These are phyloP conservation scores for Sisyra nigra DNA, from an alignment of 2,888 invertebrate species.

Conservation along the genomic window DNA sequence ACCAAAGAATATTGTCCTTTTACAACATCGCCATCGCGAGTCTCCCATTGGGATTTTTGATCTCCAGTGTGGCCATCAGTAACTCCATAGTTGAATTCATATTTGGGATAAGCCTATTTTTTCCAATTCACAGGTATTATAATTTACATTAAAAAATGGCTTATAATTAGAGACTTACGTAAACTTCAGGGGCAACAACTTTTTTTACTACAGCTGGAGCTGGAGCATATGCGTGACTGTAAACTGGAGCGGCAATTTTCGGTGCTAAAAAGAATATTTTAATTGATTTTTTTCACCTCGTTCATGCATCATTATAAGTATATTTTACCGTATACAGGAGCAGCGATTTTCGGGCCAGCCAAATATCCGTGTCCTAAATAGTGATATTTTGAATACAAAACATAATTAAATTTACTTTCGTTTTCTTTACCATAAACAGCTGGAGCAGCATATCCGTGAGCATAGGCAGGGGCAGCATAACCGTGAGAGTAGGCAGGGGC, in stretches of 20 bases:
- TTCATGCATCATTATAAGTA: too few relatives aligned
- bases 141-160: not conserved
- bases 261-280: too few relatives aligned
- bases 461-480: not conserved
- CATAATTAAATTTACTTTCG: too few relatives aligned
- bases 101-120: conserved; percentile 9
- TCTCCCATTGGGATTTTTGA: conserved; percentile 8
- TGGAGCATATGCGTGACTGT: conserved; percentile 30
- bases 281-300: too few relatives aligned
- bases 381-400: too few relatives aligned
- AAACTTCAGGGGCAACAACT: conserved; percentile 3
- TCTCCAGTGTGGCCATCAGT: conserved; percentile 8
- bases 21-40: conserved; percentile 13
- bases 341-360: too few relatives aligned
- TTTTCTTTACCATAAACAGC: not conserved
- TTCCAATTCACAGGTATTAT: too few relatives aligned
- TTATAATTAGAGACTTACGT: not conserved
- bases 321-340: too few relatives aligned
- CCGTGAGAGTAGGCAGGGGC: not conserved
- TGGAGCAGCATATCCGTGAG: conserved; percentile 1
- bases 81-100: conserved; percentile 10
- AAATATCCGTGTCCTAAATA: too few relatives aligned
- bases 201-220: conserved; percentile 25
- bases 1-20: conserved; percentile 12
- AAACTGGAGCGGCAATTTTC: conserved; percentile 21